Evolutionary conservation across 2,797 vertebrate species (phyloP), one percentile per base, ranked within the genome.

Genomic region (Eulemur albifrons): DNA sequence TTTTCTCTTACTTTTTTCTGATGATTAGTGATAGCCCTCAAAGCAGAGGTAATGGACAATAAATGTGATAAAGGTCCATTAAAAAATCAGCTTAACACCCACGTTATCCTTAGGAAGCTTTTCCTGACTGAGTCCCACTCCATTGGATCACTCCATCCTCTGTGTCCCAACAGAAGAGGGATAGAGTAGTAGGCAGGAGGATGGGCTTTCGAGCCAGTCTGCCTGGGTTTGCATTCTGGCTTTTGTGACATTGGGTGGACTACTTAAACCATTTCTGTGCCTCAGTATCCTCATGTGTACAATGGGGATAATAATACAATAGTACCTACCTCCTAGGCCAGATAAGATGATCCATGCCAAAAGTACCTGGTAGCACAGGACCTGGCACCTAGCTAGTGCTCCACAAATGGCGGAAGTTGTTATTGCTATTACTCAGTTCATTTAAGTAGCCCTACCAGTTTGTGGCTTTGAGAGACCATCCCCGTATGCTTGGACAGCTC

Each of bases 271-370:
- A 79, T 61, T 84, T 88, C 38, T 61, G 35, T 90, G 25, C 32
- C 35, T 97, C 73, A 18, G 4, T 69, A 73, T 84, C 93, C n/a
- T 72, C 72, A 84, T 94, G 45, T 95, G 38, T 48, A 92, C 75
- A 94, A 77, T 76, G 38, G 25, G 38, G 14, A 59, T 84, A 88
- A 77, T 52, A 63, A 30, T 35, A 73, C 48, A 69, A 23, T 40
- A 95, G 83, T 38, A 81, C 14, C 17, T 76, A n/a, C 27, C 35
- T 90, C 48, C 54, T 88, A 52, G 52, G 30, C 43, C 40, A 90
- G 27, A 54, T 82, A 57, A 95, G 7, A 63, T 61, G 52, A 65
- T 80, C 17, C 23, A 40, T 72, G n/a, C 32, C 67, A 63, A n/a
- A 94, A 52, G 43, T 45, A 45, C 50, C 35, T 70, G 72, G 65